Evolutionary conservation across 53 echinoderm and acorn worm genomes (phyloP).

Genomic region (Hippasteria phrygiana): DNA sequence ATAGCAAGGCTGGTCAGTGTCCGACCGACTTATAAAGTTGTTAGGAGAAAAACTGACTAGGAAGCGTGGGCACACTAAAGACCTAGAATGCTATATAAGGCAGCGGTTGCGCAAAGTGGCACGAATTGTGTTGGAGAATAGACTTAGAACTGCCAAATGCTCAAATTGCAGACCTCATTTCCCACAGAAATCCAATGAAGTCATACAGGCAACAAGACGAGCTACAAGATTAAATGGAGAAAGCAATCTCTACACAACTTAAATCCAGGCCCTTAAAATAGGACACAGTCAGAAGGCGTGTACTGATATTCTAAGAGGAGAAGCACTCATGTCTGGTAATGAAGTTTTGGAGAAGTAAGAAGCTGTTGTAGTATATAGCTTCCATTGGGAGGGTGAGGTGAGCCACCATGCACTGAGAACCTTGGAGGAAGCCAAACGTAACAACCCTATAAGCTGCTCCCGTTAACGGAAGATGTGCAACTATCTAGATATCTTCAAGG

Average conservation of each 20-base stretch:
- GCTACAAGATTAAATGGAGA: conserved; percentile 66
- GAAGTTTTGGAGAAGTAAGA: conserved; percentile 41
- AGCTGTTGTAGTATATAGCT: conserved; percentile 57
- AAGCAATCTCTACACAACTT: conserved; percentile 57
- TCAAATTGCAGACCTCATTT: conserved; percentile 16
- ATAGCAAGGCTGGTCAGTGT: conserved; percentile 46
- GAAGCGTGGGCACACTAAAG: conserved; percentile 68
- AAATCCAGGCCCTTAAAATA: conserved; percentile 68
- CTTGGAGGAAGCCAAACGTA: conserved; percentile 67
- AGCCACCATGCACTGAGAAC: conserved; percentile 76
- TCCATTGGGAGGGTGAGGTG: conserved; percentile 76
- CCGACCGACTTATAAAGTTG: conserved; percentile 67
- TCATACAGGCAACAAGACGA: conserved; percentile 50
- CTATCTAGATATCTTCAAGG: conserved; percentile 22
- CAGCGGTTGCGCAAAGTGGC: conserved; percentile 64
- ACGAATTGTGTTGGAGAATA: conserved; percentile 57
- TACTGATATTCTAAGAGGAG: conserved; percentile 72
- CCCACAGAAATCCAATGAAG: conserved; percentile 61
- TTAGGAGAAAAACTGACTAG: conserved; percentile 71
- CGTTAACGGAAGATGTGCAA: conserved; percentile 68
- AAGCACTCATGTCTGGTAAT: conserved; percentile 70
- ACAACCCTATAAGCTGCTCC: conserved; percentile 74
- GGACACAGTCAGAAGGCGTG: conserved; percentile 72
- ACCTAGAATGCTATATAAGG: conserved; percentile 61
- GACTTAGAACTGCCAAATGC: conserved; percentile 38